Evolutionary conservation across 2,888 invertebrate species (phyloP), one percentile per base, ranked within the genome.

Genomic region (Pyrochroa serraticornis): DNA sequence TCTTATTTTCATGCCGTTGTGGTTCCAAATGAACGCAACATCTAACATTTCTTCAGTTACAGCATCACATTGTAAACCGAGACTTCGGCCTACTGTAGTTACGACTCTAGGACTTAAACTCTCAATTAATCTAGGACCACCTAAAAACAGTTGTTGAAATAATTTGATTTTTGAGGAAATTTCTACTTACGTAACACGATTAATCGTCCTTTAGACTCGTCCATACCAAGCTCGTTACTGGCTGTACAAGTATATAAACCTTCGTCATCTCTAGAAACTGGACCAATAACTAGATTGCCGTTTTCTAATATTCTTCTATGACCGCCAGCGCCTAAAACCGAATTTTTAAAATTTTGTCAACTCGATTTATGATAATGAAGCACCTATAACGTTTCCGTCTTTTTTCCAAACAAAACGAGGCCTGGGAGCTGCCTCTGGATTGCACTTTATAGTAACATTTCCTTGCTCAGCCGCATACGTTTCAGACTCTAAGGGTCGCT

Each of bases 371-470:
- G 9, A 3, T 30, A 9, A 32, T 9, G 9, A 46, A 9, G n/a
- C 62, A 70, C 71, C 84, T 52, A 91, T 84, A 1, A 90, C 83
- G 69, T 89, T 87, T 5, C 90, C 91, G 79, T 95, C 91, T 75
- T 94, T 93, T 70, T 90, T 92, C 97, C 97, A 97, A 34, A 87
- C 85, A 73, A 93, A 93, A 65, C 88, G 87, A 0, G 96, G 95
- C 68, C 86, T 85, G 0, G 97, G 97, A 0, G 97, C 95, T 8
- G 96, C 96, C 80, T 97, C 97, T 0, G 97, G 97, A 74, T 91
- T 89, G 75, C 97, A 97, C 50, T 87, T 84, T 49, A 97, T 89
- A 0, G 96, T 95, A 0, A 93, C 91, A 77, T 95, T 96, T 8
- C 95, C 93, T 64, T 90, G 90, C 76, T 94, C 91, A 1, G 93